Percentiles rank a stretch among this genome's conserved stretches.
These are phyloP conservation scores for Epicauta chinensis DNA, from an alignment of 1,140 invertebrate species.

Conservation along the genomic window DNA sequence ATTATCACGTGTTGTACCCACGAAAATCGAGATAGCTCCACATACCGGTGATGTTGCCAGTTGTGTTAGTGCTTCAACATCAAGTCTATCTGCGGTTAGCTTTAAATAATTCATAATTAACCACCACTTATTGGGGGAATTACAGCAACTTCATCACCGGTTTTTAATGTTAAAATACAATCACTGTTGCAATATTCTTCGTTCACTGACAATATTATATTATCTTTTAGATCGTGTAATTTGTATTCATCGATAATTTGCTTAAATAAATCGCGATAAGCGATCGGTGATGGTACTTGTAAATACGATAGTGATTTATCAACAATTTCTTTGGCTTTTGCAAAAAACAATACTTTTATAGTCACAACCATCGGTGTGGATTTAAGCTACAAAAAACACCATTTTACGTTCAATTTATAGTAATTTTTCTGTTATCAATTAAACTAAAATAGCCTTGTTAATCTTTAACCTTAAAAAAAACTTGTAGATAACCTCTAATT, in stretches of 20 bases:
- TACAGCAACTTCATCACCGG: conserved; percentile 71
- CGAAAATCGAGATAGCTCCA: conserved; percentile 84
- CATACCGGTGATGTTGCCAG: conserved; percentile 65
- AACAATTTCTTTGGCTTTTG: conserved; percentile 74
- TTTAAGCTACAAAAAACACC: neutral
- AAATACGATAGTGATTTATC: conserved; percentile 52
- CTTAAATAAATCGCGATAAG: conserved; percentile 51
- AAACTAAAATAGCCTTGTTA: no score
- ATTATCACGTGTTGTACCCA: conserved; percentile 86
- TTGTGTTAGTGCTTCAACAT: conserved; percentile 60
- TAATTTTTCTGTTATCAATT: no score
- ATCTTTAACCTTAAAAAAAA: no score
- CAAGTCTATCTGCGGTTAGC: conserved; percentile 60
- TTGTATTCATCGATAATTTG: conserved; percentile 59
- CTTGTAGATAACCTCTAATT: no score
- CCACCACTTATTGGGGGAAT: conserved; percentile 87
- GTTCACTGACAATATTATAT: conserved; percentile 73
- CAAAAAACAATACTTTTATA: conserved; percentile 78
- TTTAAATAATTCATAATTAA: conserved; percentile 61
- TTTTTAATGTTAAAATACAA: conserved; percentile 48
- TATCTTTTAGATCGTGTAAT: conserved; percentile 60
- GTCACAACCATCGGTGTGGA: conserved; percentile 26
- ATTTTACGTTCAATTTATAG: neutral
- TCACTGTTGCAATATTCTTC: conserved; percentile 62
- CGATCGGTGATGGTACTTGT: conserved; percentile 45